Evolutionary conservation across 2,888 invertebrate species (phyloP), one percentile per base, ranked within the genome.

Genomic region (Hirtodrosophila trivittata): DNA sequence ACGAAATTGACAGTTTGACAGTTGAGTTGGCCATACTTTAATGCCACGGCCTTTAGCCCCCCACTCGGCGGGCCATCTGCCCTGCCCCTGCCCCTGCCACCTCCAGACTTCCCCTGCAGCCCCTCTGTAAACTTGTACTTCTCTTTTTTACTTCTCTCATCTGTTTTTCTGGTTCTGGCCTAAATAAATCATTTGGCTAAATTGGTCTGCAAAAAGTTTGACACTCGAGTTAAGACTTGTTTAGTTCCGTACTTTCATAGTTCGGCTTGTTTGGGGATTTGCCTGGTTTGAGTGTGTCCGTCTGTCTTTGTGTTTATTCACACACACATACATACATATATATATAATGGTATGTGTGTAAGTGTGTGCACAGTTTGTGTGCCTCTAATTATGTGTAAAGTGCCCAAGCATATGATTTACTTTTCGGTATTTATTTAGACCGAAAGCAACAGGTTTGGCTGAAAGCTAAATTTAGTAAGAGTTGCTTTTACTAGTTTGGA

Each of bases 1-100:
- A 76, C 76, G 75, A 77, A 85, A 86, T 87, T 86, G 86, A 86
- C 86, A 86, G 83, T 87, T 86, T 87, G 86, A 86, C 86, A 87
- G 86, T 80, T 85, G 86, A 83, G 85, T 86, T 86, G 75, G 81
- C 81, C 85, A 81, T 80, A 77, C 77, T 83, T 86, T 86, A 80
- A 82, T 74, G 74, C 77, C 77, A 77, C 57, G 77, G 78, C 82
- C 77, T 76, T 66, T 77, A 60, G 50, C 63, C 55, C 65, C 30
- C 7, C 46, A 41, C 43, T 42, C 30, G 33, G 28, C 28, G 28
- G 7, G 28, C n/a, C 28, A 28, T 28, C 28, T n/a, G 9, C 28
- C 9, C 28, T 28, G 5, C 25, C 33, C 38, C 12, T 60, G 8
- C 47, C 30, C 18, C 10, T 30, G 8, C 26, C 7, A 3, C 12